phyloP scores from a whole-genome alignment of 2,797 vertebrate genomes.

The Leptoclinus maculatus region DNA sequence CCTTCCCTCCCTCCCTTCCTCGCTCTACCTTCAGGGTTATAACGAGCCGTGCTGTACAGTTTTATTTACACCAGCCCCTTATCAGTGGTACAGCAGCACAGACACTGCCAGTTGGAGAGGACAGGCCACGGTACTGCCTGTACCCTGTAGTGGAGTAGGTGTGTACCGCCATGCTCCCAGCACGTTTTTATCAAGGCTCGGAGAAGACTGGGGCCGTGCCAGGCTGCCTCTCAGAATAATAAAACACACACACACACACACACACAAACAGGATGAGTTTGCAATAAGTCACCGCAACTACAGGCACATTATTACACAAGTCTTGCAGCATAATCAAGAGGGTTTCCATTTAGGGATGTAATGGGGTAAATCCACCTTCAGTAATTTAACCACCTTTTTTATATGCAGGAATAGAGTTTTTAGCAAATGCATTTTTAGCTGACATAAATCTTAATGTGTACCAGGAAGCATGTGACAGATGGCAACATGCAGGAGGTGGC shows the following conservation, averaged over 20 bases:
- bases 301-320: slow-evolving; percentile 27
- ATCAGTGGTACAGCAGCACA: slow-evolving; percentile 93
- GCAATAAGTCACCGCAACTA: slow-evolving; percentile 24
- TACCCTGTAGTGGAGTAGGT: slow-evolving; percentile 89
- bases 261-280: slow-evolving; percentile 23
- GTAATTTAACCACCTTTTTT: slow-evolving; percentile 23
- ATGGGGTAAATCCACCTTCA: slow-evolving; percentile 23
- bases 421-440: slow-evolving; percentile 15
- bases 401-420: slow-evolving; percentile 9
- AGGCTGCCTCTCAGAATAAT: slow-evolving; percentile 66
- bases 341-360: slow-evolving; percentile 12
- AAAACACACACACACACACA: slow-evolving; percentile 31
- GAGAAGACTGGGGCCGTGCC: slow-evolving; percentile 63
- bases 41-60: slow-evolving; percentile 91
- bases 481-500: neutral
- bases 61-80: slow-evolving; percentile 99
- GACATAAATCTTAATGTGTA: slow-evolving; percentile 20
- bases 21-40: slow-evolving; percentile 76
- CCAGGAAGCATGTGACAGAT: slow-evolving; percentile 34
- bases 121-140: slow-evolving; percentile 92
- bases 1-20: neutral
- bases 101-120: slow-evolving; percentile 93
- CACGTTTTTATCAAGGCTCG: slow-evolving; percentile 70
- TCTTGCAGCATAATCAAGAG: slow-evolving; percentile 10
- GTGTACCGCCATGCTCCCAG: slow-evolving; percentile 80